These are phyloP conservation scores for Hylyphantes graminicola DNA, from an alignment of 1,140 invertebrate genomes.

Conservation along the genomic window DNA sequence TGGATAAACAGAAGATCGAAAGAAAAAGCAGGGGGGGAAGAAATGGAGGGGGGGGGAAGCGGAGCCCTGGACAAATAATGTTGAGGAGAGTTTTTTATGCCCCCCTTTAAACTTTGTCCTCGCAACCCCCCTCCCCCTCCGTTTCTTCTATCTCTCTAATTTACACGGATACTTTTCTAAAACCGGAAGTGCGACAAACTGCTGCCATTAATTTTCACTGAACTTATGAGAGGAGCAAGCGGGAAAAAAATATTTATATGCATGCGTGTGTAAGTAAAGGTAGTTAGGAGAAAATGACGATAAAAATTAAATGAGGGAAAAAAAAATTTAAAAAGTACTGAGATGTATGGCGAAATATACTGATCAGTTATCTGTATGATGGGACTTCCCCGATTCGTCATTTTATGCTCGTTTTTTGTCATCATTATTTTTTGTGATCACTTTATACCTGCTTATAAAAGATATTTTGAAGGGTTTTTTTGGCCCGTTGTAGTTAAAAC, in stretches of 20 bases:
- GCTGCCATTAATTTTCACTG: conserved; percentile 59
- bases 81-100: conserved; percentile 39
- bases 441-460: conserved; percentile 16
- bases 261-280: conserved; percentile 33
- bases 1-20: conserved; percentile 57
- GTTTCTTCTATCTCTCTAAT: conserved; percentile 60
- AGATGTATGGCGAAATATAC: conserved; percentile 51
- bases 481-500: no score
- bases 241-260: conserved; percentile 31
- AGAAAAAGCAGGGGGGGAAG: conserved; percentile 15
- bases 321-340: conserved; percentile 13
- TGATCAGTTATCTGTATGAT: conserved; percentile 45
- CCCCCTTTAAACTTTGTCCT: conserved; percentile 52
- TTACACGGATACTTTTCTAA: conserved; percentile 60
- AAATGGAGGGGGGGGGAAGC: background rate
- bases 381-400: conserved; percentile 29
- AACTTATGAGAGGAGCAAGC: conserved; percentile 46
- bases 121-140: conserved; percentile 17
- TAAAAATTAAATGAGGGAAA: conserved; percentile 59
- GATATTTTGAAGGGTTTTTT: background rate
- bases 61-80: conserved; percentile 57
- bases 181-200: conserved; percentile 60
- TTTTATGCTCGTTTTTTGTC: background rate
- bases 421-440: background rate
- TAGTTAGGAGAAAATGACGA: conserved; percentile 54